These are phyloP conservation scores for Malurus elegans DNA, from an alignment of 2,113 vertebrate genomes.

Conservation along the genomic window DNA sequence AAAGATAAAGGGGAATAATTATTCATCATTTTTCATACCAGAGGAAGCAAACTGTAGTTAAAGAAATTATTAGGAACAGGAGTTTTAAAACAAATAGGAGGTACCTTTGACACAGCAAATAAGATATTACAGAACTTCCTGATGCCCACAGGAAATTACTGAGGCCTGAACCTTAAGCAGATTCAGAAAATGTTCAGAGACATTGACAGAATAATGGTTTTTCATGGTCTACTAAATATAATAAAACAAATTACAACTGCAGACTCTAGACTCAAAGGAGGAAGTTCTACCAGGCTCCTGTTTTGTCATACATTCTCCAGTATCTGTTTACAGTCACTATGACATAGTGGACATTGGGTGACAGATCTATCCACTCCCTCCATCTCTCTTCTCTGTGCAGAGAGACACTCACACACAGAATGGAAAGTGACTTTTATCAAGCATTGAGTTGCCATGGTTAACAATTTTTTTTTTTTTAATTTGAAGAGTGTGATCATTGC, in stretches of 20 bases:
- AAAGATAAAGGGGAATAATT: neutral
- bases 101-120: fast-evolving
- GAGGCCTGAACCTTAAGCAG: neutral
- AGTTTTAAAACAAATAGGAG: neutral
- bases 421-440: neutral
- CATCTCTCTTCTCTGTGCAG: neutral
- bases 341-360: neutral
- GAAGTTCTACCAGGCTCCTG: neutral
- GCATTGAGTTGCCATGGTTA: neutral
- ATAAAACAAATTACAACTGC: neutral
- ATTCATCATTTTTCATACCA: neutral
- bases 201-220: neutral
- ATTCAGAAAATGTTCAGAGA: neutral
- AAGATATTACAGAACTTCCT: neutral
- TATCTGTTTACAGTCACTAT: neutral
- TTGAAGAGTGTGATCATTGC: neutral
- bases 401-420: fast-evolving
- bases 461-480: neutral
- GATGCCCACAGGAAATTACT: neutral
- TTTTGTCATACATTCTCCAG: neutral
- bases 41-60: neutral
- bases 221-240: neutral
- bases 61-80: neutral
- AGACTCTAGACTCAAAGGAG: neutral
- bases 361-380: neutral